Conservation (phyloP, 2,113 vertebrate genomes). For the Ceratotherium simum region DNA sequence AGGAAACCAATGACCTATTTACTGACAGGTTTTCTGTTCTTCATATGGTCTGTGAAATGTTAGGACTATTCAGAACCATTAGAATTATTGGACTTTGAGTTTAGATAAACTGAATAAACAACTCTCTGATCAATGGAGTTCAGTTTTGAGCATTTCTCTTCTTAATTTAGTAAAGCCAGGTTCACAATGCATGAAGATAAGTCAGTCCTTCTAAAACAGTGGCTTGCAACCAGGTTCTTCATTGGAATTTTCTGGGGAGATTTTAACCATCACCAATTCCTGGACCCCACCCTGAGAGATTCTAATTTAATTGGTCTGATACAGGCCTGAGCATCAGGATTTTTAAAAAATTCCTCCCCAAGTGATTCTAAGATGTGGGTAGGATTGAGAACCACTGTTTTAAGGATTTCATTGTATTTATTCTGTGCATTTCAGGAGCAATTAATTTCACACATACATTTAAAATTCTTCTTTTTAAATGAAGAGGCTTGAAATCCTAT, state of each 20-base stretch:
- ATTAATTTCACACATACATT: background rate
- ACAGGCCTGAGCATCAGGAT: background rate
- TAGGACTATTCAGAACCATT: constrained; percentile 29
- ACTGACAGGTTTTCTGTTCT: background rate
- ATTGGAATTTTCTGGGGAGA: background rate
- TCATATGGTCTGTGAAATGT: background rate
- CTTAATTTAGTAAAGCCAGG: constrained; percentile 12
- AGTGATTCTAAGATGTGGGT: background rate
- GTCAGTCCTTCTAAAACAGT: background rate
- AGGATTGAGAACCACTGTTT: background rate
- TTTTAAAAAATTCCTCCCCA: background rate
- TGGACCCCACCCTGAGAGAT: background rate
- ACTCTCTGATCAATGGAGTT: background rate
- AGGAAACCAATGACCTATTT: background rate
- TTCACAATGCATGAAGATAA: background rate
- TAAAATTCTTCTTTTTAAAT: constrained; percentile 9
- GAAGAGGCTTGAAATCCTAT: background rate
- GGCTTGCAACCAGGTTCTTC: background rate
- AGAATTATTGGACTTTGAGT: background rate
- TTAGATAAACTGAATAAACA: constrained; percentile 45
- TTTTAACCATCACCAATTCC: background rate
- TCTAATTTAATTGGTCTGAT: background rate
- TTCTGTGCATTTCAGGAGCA: background rate
- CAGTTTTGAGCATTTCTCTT: constrained; percentile 15
- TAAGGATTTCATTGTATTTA: constrained; percentile 5